phyloP scores from a whole-genome alignment of 2,888 invertebrate genomes.

The Athripsodes cinereus region DNA sequence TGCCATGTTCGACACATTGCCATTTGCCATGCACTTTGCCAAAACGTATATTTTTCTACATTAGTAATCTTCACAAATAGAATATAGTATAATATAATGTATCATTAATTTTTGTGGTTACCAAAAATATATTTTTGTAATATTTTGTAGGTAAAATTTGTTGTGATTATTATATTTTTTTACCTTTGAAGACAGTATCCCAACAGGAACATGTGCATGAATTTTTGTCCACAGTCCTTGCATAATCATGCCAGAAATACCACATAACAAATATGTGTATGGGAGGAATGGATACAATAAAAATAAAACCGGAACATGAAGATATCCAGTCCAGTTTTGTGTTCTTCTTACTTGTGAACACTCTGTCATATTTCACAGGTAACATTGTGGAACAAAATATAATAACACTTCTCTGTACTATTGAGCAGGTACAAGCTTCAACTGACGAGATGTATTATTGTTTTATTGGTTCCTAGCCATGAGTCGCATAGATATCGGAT shows the following conservation, averaged over 20 bases:
- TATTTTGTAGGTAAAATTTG: too few relatives aligned
- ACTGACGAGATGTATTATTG: too few relatives aligned
- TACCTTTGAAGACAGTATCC: conserved; percentile 72
- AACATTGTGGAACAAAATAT: not conserved
- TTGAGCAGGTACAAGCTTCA: not conserved
- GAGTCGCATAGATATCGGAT: not conserved
- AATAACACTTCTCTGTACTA: not conserved
- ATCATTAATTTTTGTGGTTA: too few relatives aligned
- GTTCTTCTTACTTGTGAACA: not conserved
- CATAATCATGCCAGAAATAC: conserved; percentile 63
- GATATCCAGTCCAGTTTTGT: conserved; percentile 14
- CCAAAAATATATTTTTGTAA: too few relatives aligned
- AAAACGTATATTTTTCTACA: too few relatives aligned
- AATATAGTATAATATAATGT: too few relatives aligned
- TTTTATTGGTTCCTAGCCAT: not conserved
- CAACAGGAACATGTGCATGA: conserved; percentile 68
- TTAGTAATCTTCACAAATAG: too few relatives aligned
- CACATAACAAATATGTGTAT: conserved; percentile 56
- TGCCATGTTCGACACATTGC: too few relatives aligned
- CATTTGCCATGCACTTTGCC: too few relatives aligned
- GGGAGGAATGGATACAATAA: conserved; percentile 52
- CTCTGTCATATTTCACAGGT: not conserved
- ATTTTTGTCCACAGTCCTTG: conserved; percentile 56
- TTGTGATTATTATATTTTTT: too few relatives aligned
- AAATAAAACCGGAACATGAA: conserved; percentile 29